These are phyloP conservation scores for Lathronympha strigana DNA, from an alignment of 2,888 invertebrate genomes.

Conservation along the genomic window DNA sequence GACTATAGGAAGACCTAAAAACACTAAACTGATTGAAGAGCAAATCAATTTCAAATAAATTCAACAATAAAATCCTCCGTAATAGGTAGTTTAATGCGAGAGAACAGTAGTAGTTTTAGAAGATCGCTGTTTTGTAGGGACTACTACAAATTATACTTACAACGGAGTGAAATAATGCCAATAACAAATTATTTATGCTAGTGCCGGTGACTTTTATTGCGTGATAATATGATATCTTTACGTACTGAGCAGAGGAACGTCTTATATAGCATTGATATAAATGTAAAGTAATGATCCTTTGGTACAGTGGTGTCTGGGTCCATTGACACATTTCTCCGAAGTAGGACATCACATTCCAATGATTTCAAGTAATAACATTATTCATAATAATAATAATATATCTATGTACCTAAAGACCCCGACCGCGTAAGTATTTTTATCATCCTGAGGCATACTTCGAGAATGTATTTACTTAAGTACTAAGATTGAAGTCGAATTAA, in stretches of 20 bases:
- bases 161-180: constrained; percentile 5
- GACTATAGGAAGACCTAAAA: no score
- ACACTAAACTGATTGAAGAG: no score
- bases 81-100: no score
- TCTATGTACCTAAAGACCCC: background rate
- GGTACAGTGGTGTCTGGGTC: background rate
- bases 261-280: background rate
- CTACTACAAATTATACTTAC: background rate
- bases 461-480: no score
- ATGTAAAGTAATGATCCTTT: background rate
- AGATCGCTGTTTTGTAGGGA: background rate
- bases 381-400: no score
- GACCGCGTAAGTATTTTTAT: constrained; percentile 10
- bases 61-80: no score
- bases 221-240: constrained; percentile 31
- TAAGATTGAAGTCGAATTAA: background rate
- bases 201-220: constrained; percentile 30
- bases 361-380: constrained; percentile 5
- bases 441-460: background rate
- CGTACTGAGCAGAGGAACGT: background rate
- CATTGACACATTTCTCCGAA: constrained; percentile 37
- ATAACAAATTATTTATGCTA: constrained; percentile 20
- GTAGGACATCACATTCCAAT: constrained; percentile 20
- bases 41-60: no score
- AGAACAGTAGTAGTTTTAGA: background rate